phyloP scores from a whole-genome alignment of 2,888 invertebrate genomes.

The Apodemia zela region DNA sequence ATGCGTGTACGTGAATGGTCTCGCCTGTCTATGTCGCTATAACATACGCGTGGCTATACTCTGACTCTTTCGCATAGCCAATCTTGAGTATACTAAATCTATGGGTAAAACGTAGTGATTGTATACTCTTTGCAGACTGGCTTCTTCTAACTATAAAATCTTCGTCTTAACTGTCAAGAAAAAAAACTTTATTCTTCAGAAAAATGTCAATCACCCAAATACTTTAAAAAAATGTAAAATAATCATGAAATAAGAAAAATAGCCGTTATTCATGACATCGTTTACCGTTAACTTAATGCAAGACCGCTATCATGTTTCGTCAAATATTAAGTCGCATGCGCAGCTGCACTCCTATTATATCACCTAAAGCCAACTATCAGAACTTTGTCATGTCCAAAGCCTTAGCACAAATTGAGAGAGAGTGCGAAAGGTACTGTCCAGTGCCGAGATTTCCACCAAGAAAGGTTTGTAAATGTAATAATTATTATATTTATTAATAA shows the following conservation, averaged over 20 bases:
- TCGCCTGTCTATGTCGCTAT: too few relatives aligned
- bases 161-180: too few relatives aligned
- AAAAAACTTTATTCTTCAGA: background rate
- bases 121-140: too few relatives aligned
- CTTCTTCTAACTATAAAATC: too few relatives aligned
- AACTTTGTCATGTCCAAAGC: conserved; percentile 55
- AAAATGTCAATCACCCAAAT: conserved; percentile 20
- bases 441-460: conserved; percentile 51
- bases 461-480: conserved; percentile 47
- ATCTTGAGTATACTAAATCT: too few relatives aligned
- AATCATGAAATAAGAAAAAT: background rate
- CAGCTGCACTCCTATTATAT: conserved; percentile 19
- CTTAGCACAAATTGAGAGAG: conserved; percentile 49
- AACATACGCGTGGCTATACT: too few relatives aligned
- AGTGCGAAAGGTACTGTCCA: conserved; percentile 53
- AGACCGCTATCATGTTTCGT: conserved; percentile 21
- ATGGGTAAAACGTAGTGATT: too few relatives aligned
- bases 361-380: conserved; percentile 40
- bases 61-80: too few relatives aligned
- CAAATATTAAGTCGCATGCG: conserved; percentile 17
- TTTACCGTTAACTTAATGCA: too few relatives aligned
- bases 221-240: conserved; percentile 20
- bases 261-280: background rate
- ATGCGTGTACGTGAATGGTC: too few relatives aligned
- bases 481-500: too few relatives aligned